These are phyloP conservation scores for Eilema sororculum DNA, from an alignment of 2,888 invertebrate species.

Conservation along the genomic window DNA sequence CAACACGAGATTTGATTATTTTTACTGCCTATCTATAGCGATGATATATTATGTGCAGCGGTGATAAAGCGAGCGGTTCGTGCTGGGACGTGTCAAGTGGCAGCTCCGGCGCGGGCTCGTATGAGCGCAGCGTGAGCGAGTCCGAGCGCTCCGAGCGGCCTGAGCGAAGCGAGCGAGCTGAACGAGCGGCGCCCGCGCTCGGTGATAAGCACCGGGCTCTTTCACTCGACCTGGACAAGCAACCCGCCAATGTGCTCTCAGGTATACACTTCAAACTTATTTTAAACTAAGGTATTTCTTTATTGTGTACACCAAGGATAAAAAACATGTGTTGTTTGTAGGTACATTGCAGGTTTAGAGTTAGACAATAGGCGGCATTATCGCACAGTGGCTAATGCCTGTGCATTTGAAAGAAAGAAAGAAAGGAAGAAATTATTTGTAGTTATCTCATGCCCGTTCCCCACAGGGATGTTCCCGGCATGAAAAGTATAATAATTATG, in stretches of 20 bases:
- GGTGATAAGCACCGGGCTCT: conserved; percentile 89
- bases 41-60: conserved; percentile 37
- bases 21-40: neutral
- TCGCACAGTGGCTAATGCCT: too few species aligned
- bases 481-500: too few species aligned
- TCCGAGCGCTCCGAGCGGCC: conserved; percentile 66
- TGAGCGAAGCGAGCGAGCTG: conserved; percentile 86
- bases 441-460: neutral
- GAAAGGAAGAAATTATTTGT: too few species aligned
- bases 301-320: too few species aligned
- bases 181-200: conserved; percentile 50
- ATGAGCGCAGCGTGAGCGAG: conserved; percentile 88
- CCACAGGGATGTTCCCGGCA: too few species aligned
- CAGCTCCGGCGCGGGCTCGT: conserved; percentile 73
- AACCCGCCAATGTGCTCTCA: conserved; percentile 67
- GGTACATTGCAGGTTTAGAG: too few species aligned
- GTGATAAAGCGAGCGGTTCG: conserved; percentile 67
- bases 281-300: too few species aligned
- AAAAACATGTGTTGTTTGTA: too few species aligned
- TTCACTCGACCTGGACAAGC: conserved; percentile 91
- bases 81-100: conserved; percentile 79
- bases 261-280: conserved; percentile 47
- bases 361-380: too few species aligned
- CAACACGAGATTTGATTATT: too few species aligned
- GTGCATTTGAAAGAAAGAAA: too few species aligned